Evolutionary conservation across 2,113 vertebrate genomes (phyloP).

Genomic region (Halcyon malimbica): DNA sequence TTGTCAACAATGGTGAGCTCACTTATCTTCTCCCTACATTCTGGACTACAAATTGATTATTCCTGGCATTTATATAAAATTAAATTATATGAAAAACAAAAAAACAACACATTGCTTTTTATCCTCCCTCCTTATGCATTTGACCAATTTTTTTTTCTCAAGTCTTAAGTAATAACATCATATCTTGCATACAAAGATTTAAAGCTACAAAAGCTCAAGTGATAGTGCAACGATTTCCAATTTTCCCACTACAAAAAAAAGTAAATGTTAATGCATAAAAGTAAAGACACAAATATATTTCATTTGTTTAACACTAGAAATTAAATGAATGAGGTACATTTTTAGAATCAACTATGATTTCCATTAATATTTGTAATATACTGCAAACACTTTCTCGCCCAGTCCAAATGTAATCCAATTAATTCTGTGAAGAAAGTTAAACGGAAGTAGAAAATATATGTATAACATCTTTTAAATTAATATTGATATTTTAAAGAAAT

Average conservation of each 20-base stretch:
- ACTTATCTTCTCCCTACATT: slow-evolving; percentile 85
- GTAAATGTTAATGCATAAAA: neutral
- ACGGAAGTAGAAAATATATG: neutral
- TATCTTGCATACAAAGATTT: neutral
- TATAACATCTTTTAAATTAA: neutral
- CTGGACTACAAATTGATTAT: slow-evolving; percentile 75
- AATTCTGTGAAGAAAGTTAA: neutral
- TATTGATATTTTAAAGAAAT: neutral
- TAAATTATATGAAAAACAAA: neutral
- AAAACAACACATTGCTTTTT: neutral
- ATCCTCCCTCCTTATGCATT: neutral
- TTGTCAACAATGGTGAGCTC: slow-evolving; percentile 83
- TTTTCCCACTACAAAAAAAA: neutral
- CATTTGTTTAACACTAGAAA: neutral
- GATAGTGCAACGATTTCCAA: neutral
- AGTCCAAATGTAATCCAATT: neutral
- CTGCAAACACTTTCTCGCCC: neutral
- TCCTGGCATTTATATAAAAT: slow-evolving; percentile 14
- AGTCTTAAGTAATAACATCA: neutral
- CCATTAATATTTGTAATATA: neutral
- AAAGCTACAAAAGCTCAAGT: neutral
- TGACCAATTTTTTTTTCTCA: neutral
- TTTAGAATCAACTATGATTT: neutral
- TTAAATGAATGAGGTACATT: neutral
- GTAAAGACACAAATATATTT: neutral